Conservation (phyloP, 1,140 invertebrate species). For the Centruroides sculpturatus region DNA sequence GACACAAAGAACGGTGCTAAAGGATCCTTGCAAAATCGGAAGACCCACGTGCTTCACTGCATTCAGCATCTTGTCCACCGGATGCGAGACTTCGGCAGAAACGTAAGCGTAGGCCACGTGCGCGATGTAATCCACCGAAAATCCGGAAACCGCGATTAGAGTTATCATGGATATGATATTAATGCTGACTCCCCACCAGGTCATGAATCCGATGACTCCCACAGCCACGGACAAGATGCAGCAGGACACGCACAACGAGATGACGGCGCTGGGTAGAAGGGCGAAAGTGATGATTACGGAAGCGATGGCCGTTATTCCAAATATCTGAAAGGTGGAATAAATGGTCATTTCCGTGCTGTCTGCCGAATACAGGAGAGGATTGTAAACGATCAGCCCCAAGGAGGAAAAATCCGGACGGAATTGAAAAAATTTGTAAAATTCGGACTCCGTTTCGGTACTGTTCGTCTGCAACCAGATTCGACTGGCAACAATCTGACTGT, state of each 20-base stretch:
- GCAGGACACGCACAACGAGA: conserved; percentile 85
- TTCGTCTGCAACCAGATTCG: conserved; percentile 75
- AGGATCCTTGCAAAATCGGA: conserved; percentile 83
- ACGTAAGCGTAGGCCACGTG: conserved; percentile 95
- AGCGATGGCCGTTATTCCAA: conserved; percentile 72
- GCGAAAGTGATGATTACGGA: conserved; percentile 92
- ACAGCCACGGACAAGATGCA: conserved; percentile 87
- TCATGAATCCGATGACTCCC: conserved; percentile 91
- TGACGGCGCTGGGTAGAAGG: conserved; percentile 85
- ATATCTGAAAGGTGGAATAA: conserved; percentile 79
- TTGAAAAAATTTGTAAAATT: conserved; percentile 67
- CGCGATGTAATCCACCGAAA: conserved; percentile 91
- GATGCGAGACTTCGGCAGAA: conserved; percentile 42
- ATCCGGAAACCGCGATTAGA: conserved; percentile 94
- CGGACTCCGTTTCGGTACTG: conserved; percentile 74
- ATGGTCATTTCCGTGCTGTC: conserved; percentile 85
- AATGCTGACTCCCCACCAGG: conserved; percentile 81
- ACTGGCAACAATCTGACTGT: conserved; percentile 58
- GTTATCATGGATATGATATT: conserved; percentile 98
- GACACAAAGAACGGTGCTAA: conserved; percentile 81
- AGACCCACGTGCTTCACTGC: conserved; percentile 76
- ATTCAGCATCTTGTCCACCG: conserved; percentile 55
- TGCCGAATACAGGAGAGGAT: conserved; percentile 87
- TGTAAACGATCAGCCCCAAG: conserved; percentile 77
- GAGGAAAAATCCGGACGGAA: conserved; percentile 57